These are phyloP conservation scores for Halcyon smyrnensis DNA, from an alignment of 2,797 vertebrate genomes.

Conservation along the genomic window DNA sequence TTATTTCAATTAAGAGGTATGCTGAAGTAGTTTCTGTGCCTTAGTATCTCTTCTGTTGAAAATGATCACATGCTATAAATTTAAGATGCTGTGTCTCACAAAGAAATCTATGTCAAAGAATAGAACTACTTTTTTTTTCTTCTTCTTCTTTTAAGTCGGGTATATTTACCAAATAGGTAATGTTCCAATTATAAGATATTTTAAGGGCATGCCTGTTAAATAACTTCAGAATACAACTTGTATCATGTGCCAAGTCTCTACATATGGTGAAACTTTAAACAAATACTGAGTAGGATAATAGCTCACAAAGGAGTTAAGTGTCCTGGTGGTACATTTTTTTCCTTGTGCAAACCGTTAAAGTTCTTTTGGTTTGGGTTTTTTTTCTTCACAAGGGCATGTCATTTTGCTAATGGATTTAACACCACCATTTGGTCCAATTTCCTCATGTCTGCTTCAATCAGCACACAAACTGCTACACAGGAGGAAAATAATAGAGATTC, in stretches of 20 bases:
- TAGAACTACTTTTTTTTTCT: not conserved
- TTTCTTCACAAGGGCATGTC: conserved; percentile 61
- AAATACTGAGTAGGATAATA: conserved; percentile 64
- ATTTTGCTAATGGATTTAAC: conserved; percentile 80
- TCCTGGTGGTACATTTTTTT: conserved; percentile 58
- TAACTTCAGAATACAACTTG: conserved; percentile 65
- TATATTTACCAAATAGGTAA: not conserved
- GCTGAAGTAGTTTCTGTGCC: not conserved
- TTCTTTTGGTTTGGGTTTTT: conserved; percentile 29
- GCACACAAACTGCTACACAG: conserved; percentile 30
- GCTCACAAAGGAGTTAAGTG: conserved; percentile 67
- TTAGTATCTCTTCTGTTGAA: not conserved
- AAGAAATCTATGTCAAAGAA: not conserved
- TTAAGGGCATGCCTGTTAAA: conserved; percentile 63
- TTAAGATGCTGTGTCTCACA: not conserved
- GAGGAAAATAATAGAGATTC: conserved; percentile 1
- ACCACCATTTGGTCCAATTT: conserved; percentile 76
- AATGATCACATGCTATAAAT: not conserved
- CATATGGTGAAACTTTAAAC: conserved; percentile 74
- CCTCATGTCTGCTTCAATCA: conserved; percentile 75
- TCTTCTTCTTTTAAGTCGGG: not conserved
- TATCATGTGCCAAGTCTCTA: conserved; percentile 38
- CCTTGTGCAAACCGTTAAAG: conserved; percentile 63
- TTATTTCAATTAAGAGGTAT: not conserved
- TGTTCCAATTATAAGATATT: not conserved